Base-by-base conservation (phyloP, 1,140 invertebrate species). In the Papilio polytes region DNA sequence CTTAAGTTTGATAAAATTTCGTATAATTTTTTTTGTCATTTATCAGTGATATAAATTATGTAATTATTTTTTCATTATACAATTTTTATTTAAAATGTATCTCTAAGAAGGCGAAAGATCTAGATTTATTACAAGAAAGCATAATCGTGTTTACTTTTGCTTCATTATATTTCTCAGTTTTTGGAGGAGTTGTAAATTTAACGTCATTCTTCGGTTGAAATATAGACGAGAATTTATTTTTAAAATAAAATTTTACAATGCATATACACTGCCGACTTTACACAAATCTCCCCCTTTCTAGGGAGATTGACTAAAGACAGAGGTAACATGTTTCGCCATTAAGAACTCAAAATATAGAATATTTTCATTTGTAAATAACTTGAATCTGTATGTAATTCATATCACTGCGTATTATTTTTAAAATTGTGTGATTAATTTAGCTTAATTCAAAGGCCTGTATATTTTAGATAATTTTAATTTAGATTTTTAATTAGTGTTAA, bases 401-500 rank as follows among this genome's bases (percentile, higher is more conserved):
- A 56, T 56, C 59, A 63, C 59, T 63, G 59, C 2, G n/a, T 63
- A 26, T 26, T 26, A 18, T 31, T 63, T 63, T 31, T 53, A 83
- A 84, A 83, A 81, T 36, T 46, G 86, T 85, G 86, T 87, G 85
- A 88, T 87, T 81, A 84, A 82, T 83, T 80, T 88, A 85, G 85
- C 83, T 85, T 87, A 90, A 87, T 87, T 84, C 83, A 85, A 89
- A 82, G 91, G 91, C 91, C 90, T 94, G 92, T 92, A 94, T 89
- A 92, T 91, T 92, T 88, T 90, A 90, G 85, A 83, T 87, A 83
- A 82, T 83, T 83, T 81, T 85, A 86, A 79, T 84, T 85, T 87
- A 86, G 84, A 79, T 76, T 78, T 73, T 72, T 70, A 63, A 72
- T 53, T 84, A 81, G 74, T 82, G 81, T 79, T 85, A 85, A 78